These are phyloP conservation scores for Anaspis maculata DNA, from an alignment of 2,888 invertebrate genomes.

Conservation along the genomic window DNA sequence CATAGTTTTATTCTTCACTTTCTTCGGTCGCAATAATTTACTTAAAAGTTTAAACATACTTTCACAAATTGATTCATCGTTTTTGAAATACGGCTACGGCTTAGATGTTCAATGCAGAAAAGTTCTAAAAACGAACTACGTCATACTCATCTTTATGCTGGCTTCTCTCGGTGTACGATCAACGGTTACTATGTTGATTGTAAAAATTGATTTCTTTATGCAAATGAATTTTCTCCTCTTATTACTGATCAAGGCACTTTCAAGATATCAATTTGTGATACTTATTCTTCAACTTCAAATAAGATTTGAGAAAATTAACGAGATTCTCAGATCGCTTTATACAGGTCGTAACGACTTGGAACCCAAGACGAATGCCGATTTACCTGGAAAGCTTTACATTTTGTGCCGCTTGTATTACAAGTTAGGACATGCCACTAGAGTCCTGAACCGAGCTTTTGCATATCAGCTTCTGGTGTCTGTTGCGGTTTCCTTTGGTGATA, in stretches of 20 bases:
- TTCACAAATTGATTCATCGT: conserved; percentile 19
- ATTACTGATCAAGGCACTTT: conserved; percentile 24
- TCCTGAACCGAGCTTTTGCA: conserved; percentile 24
- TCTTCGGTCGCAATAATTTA: conserved; percentile 10
- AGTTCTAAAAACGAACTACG: conserved; percentile 15
- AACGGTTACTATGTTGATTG: conserved; percentile 16
- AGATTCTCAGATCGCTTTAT: conserved; percentile 14
- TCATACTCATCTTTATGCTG: conserved; percentile 3
- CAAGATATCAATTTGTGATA: conserved; percentile 25
- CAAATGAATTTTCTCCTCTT: conserved; percentile 19
- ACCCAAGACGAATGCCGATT: conserved; percentile 7
- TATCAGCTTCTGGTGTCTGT: conserved; percentile 24
- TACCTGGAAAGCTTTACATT: conserved; percentile 19
- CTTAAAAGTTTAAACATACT: conserved; percentile 13
- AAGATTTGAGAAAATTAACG: conserved; percentile 24
- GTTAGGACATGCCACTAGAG: conserved; percentile 22
- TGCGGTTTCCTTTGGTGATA: conserved; percentile 22
- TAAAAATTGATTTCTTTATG: conserved; percentile 21
- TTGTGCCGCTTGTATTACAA: conserved; percentile 28
- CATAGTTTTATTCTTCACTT: conserved; percentile 9
- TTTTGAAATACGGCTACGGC: conserved; percentile 14
- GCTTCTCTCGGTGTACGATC: conserved; percentile 10
- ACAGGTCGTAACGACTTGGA: conserved; percentile 1
- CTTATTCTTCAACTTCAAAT: conserved; percentile 20
- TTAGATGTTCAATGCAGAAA: conserved; percentile 17